Evolutionary conservation across 2,113 vertebrate species (phyloP).

Genomic region (Zosterops borbonicus): DNA sequence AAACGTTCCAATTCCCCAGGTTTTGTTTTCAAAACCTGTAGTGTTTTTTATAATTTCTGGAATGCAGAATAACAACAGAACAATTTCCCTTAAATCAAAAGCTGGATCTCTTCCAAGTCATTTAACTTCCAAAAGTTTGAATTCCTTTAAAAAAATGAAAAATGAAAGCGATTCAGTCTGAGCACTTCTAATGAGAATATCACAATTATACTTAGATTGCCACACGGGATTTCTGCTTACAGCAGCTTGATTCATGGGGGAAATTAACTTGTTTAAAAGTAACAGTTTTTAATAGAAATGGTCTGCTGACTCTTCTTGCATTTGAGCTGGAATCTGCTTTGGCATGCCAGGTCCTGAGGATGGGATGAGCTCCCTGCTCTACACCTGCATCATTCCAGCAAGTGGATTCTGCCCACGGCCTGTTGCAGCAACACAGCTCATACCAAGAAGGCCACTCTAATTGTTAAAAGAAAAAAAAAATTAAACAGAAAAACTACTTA

Average conservation of each 20-base stretch:
- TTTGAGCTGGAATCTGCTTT: not conserved
- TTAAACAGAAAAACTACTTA: not conserved
- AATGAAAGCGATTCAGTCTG: not conserved
- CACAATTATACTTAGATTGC: not conserved
- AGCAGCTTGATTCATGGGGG: not conserved
- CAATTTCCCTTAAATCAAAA: constrained; percentile 8
- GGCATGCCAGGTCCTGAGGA: not conserved
- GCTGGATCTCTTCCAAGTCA: not conserved
- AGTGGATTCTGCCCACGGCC: not conserved
- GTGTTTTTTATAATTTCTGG: not conserved
- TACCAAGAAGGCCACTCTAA: not conserved
- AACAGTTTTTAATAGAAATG: constrained; percentile 4
- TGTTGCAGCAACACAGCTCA: not conserved
- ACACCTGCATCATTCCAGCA: accelerated
- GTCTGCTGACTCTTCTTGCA: constrained; percentile 17
- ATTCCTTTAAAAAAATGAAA: not conserved
- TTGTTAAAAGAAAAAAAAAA: not conserved
- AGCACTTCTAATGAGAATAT: constrained; percentile 5
- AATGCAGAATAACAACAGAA: not conserved
- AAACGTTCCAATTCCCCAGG: not conserved
- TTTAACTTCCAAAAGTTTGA: constrained; percentile 13
- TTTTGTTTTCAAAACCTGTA: constrained; percentile 1
- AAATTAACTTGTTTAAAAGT: constrained; percentile 55
- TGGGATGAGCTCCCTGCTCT: not conserved
- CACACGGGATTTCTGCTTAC: not conserved